Evolutionary conservation across 92 coral and sea anemone genomes (phyloP).

Genomic region (Palythoa grandis): DNA sequence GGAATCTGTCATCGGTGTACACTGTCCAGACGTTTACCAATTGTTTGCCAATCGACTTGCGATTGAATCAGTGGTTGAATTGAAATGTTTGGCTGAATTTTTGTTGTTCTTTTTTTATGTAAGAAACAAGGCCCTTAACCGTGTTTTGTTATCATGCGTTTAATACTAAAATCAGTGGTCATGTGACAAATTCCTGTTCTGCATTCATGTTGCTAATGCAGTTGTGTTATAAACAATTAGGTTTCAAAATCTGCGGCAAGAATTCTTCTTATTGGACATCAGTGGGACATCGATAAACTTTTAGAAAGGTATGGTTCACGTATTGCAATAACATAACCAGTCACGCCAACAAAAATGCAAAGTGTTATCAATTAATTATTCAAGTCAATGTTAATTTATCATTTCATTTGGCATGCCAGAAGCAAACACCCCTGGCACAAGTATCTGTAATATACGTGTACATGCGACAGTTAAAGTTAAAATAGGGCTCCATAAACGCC

Average conservation of each 20-base stretch:
- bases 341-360: neutral
- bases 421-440: neutral
- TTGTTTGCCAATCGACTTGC: neutral
- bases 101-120: neutral
- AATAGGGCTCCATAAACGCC: too few species aligned
- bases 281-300: constrained; percentile 38
- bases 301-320: constrained; percentile 29
- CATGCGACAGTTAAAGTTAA: too few species aligned
- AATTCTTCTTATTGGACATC: constrained; percentile 38
- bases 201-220: neutral
- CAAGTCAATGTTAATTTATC: neutral
- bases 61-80: neutral
- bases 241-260: constrained; percentile 32
- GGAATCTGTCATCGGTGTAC: neutral
- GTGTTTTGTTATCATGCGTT: neutral
- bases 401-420: neutral
- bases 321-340: neutral
- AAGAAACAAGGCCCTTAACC: neutral
- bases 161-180: neutral
- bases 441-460: too few species aligned
- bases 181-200: neutral
- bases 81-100: neutral
- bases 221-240: neutral
- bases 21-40: neutral
- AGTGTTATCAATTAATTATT: constrained; percentile 26